phyloP scores from a whole-genome alignment of 2,888 invertebrate genomes.

The Agriopis leucophaearia region DNA sequence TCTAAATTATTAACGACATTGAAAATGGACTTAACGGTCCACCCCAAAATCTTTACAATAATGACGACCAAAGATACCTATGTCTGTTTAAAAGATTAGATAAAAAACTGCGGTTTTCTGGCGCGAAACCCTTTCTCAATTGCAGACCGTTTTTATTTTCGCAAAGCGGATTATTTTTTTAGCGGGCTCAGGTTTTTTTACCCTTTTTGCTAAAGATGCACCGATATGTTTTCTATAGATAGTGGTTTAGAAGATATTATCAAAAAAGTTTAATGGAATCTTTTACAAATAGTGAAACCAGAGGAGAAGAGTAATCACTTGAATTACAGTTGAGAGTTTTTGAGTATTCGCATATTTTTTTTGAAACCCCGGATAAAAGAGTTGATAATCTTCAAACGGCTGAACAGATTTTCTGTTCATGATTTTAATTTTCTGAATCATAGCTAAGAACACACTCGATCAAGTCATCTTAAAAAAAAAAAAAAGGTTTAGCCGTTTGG shows the following conservation, averaged over 20 bases:
- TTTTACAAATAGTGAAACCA: slow-evolving; percentile 41
- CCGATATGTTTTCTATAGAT: slow-evolving; percentile 39
- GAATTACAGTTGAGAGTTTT: slow-evolving; percentile 44
- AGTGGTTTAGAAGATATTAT: slow-evolving; percentile 50
- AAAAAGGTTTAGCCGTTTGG: too few relatives aligned
- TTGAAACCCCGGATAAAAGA: too few relatives aligned
- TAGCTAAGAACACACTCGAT: too few relatives aligned
- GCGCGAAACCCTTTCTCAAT: slow-evolving; percentile 70
- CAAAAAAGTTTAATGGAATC: slow-evolving; percentile 36
- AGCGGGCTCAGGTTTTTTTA: slow-evolving; percentile 71
- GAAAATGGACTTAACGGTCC: slow-evolving; percentile 23
- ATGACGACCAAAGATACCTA: slow-evolving; percentile 50
- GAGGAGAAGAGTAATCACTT: slow-evolving; percentile 43
- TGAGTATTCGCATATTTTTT: slow-evolving; percentile 13
- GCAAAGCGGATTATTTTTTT: slow-evolving; percentile 82
- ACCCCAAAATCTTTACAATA: slow-evolving; percentile 24
- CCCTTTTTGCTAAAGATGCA: slow-evolving; percentile 51
- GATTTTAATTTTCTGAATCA: too few relatives aligned
- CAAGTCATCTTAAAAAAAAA: too few relatives aligned
- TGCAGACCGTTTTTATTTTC: slow-evolving; percentile 61
- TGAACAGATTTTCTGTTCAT: too few relatives aligned
- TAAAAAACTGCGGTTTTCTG: slow-evolving; percentile 71
- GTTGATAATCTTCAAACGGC: too few relatives aligned
- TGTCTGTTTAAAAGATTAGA: slow-evolving; percentile 59
- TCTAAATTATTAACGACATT: slow-evolving; percentile 8